Evolutionary conservation across 2,888 invertebrate species (phyloP).

Genomic region (Drosophila nr. perissopoda): DNA sequence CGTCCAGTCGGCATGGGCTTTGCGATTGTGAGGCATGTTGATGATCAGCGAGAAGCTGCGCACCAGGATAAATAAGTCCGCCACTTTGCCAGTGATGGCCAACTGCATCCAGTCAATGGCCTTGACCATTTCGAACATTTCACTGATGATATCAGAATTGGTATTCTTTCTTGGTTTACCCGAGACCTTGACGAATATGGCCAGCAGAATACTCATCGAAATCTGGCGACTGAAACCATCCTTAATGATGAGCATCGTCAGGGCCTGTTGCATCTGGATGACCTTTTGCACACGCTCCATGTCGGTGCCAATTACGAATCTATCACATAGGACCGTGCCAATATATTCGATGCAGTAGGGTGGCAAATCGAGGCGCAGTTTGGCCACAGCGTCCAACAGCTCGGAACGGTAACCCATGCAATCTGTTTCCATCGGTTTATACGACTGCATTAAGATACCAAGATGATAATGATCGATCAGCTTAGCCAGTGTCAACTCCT

Average conservation of each 20-base stretch:
- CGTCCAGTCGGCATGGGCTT: slow-evolving; percentile 35
- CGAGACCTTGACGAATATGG: slow-evolving; percentile 37
- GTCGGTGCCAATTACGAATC: slow-evolving; percentile 33
- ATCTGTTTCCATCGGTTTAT: slow-evolving; percentile 3
- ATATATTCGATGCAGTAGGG: slow-evolving; percentile 25
- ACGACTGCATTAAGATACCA: slow-evolving; percentile 53
- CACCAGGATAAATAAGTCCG: slow-evolving; percentile 54
- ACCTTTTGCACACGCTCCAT: slow-evolving; percentile 36
- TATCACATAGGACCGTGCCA: slow-evolving; percentile 28
- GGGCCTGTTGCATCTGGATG: slow-evolving; percentile 30
- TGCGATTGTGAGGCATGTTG: slow-evolving; percentile 36
- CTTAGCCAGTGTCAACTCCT: slow-evolving; percentile 13
- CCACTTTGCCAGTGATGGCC: slow-evolving; percentile 1
- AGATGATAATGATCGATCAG: slow-evolving; percentile 49
- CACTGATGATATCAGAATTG: slow-evolving; percentile 4
- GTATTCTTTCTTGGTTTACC: neutral
- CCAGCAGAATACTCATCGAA: slow-evolving; percentile 43
- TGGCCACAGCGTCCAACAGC: slow-evolving; percentile 32
- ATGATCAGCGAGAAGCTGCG: slow-evolving; percentile 48
- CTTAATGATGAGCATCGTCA: slow-evolving; percentile 35
- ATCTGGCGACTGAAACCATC: slow-evolving; percentile 21
- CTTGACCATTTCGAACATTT: slow-evolving; percentile 43
- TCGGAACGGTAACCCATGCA: slow-evolving; percentile 27
- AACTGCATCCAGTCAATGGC: slow-evolving; percentile 54
- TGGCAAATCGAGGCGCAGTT: slow-evolving; percentile 14